These are phyloP conservation scores for Percopsis transmontana DNA, from an alignment of 2,113 vertebrate species.

Conservation along the genomic window DNA sequence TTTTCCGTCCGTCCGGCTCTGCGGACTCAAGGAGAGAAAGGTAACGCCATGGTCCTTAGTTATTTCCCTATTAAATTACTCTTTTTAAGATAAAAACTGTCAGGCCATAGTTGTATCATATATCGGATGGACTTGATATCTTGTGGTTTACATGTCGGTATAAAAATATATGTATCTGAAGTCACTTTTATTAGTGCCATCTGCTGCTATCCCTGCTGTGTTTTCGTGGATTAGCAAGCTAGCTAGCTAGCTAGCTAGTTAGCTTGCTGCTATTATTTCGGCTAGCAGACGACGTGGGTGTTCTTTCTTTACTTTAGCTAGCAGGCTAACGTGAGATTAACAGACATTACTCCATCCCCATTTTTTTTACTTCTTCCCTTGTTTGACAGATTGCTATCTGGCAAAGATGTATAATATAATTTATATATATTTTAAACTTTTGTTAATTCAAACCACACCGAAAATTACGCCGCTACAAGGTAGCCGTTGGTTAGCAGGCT, in stretches of 20 bases:
- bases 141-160: not conserved
- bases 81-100: not conserved
- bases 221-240: conserved; percentile 64
- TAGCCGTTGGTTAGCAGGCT: conserved; percentile 14
- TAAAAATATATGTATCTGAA: not conserved
- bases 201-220: conserved; percentile 53
- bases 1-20: conserved; percentile 86
- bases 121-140: rapidly evolving
- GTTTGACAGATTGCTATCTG: not conserved
- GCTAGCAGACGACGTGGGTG: conserved; percentile 60
- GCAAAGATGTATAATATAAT: too few species aligned
- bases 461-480: too few species aligned
- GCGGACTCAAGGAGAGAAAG: conserved; percentile 91
- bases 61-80: conserved; percentile 23
- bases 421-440: too few species aligned
- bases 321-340: not conserved
- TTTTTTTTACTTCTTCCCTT: not conserved
- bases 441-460: too few species aligned
- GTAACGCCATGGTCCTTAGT: conserved; percentile 61
- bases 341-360: not conserved
- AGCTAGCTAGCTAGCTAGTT: conserved; percentile 44
- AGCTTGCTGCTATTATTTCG: conserved; percentile 26
- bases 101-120: not conserved
- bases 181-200: conserved; percentile 43
- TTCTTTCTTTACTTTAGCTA: conserved; percentile 62